phyloP scores from a whole-genome alignment of 2,113 vertebrate genomes.

The Catharus minimus region DNA sequence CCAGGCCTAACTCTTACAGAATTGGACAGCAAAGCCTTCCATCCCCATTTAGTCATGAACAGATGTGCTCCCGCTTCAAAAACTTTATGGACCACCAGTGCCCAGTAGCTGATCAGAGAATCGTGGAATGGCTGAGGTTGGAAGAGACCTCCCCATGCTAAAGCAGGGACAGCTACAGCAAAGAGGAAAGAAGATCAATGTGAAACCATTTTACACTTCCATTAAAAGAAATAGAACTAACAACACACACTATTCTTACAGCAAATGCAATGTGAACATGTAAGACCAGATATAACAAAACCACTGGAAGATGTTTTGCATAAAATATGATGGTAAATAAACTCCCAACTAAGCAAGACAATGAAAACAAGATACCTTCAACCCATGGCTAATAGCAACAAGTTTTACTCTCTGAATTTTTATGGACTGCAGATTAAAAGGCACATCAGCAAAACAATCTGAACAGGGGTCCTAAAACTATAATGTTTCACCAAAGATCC shows the following conservation, averaged over 20 bases:
- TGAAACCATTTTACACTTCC: not conserved
- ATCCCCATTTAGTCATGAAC: not conserved
- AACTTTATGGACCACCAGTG: not conserved
- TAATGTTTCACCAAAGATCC: not conserved
- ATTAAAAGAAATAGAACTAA: not conserved
- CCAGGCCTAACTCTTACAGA: not conserved
- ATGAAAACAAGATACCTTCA: not conserved
- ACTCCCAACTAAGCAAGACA: not conserved
- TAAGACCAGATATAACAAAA: not conserved
- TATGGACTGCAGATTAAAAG: not conserved
- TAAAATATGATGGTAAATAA: not conserved
- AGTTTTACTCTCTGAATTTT: not conserved
- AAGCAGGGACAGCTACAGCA: not conserved
- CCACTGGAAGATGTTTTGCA: not conserved
- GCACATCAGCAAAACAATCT: not conserved
- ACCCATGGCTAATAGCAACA: not conserved
- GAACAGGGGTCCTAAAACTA: not conserved
- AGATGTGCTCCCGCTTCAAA: not conserved
- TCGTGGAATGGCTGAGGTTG: not conserved
- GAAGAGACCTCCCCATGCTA: not conserved
- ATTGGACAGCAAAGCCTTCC: not conserved
- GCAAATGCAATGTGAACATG: not conserved
- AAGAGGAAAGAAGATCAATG: not conserved
- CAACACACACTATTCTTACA: not conserved
- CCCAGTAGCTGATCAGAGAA: not conserved